phyloP scores from a whole-genome alignment of 2,888 invertebrate genomes.

The Lypha dubia region DNA sequence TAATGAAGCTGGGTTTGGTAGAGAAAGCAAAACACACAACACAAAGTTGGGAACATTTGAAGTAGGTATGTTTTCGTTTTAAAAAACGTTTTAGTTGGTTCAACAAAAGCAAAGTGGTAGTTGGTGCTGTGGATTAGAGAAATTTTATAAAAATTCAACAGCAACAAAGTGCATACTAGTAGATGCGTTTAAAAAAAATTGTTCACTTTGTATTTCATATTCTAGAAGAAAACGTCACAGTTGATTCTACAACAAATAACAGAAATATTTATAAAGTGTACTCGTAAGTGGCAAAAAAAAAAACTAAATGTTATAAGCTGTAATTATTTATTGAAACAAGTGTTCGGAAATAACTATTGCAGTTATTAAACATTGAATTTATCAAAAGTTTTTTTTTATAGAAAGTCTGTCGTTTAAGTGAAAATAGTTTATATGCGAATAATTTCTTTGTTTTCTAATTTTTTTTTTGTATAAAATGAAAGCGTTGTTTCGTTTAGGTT shows the following conservation, averaged over 20 bases:
- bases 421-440: background rate
- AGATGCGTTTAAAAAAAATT: background rate
- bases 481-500: background rate
- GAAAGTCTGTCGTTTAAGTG: background rate
- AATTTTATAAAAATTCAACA: slow-evolving; percentile 8
- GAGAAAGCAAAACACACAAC: slow-evolving; percentile 2
- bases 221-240: too few relatives aligned
- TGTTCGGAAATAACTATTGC: slow-evolving; percentile 16
- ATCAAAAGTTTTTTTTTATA: background rate
- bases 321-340: slow-evolving; percentile 39
- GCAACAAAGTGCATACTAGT: background rate
- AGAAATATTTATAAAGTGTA: background rate
- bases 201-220: too few relatives aligned
- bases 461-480: slow-evolving; percentile 21
- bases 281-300: background rate
- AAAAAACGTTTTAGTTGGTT: slow-evolving; percentile 33
- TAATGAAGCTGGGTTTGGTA: slow-evolving; percentile 32
- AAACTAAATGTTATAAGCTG: background rate
- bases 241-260: background rate
- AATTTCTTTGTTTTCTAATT: background rate
- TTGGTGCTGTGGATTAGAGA: slow-evolving; percentile 30
- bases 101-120: slow-evolving; percentile 22
- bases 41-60: slow-evolving; percentile 43
- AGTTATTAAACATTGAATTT: background rate
- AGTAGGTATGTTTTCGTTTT: background rate